Evolutionary conservation across 2,888 invertebrate species (phyloP).

Genomic region (Tinea semifulvella): DNA sequence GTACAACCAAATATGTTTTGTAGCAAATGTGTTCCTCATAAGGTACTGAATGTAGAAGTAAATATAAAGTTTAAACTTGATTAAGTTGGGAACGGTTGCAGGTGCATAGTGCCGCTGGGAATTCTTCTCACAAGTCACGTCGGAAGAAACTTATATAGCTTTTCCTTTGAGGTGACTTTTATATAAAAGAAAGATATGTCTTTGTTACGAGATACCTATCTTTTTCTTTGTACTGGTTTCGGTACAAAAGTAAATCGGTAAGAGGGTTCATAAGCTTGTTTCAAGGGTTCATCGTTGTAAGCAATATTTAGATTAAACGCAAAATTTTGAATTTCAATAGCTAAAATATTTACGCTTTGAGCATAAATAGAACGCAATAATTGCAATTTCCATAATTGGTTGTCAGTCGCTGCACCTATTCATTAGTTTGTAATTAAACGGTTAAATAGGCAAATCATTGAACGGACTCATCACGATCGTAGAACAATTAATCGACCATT

Average conservation of each 20-base stretch:
- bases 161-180: constrained; percentile 4
- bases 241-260: too few relatives aligned
- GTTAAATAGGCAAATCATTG: not conserved
- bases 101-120: constrained; percentile 3
- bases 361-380: not conserved
- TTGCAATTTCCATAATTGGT: not conserved
- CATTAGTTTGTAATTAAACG: not conserved
- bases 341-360: not conserved
- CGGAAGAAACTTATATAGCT: constrained; percentile 4
- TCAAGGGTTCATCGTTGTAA: too few relatives aligned
- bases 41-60: not conserved
- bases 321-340: not conserved
- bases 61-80: constrained; percentile 2
- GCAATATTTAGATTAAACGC: too few relatives aligned
- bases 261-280: too few relatives aligned
- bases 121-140: constrained; percentile 5
- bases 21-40: too few relatives aligned
- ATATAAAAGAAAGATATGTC: constrained; percentile 1
- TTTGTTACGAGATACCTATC: constrained; percentile 3
- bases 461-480: not conserved
- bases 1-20: too few relatives aligned
- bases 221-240: too few relatives aligned
- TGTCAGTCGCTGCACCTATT: not conserved
- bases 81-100: constrained; percentile 4
- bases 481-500: not conserved